Evolutionary conservation across 2,888 invertebrate species (phyloP), one percentile per base, ranked within the genome.

Genomic region (Idaea straminata): DNA sequence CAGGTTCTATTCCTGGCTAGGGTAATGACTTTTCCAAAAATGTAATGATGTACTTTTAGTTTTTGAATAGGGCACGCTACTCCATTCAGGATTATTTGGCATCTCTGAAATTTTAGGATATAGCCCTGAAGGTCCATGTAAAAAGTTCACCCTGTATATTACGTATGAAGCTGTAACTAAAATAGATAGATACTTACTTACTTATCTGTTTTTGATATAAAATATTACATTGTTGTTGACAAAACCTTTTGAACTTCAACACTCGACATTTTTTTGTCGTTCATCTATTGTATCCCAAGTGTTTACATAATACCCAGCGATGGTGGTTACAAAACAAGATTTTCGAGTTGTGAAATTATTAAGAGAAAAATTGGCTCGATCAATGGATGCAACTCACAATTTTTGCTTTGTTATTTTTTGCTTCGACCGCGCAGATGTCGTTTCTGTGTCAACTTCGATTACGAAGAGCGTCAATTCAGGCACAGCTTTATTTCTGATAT

Each of bases 401-500:
- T 80, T 82, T 83, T 77, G 74, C 77, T 81, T 86, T 86, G 85
- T 83, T 76, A 80, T 84, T 88, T 89, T 91, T 90, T 88, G 77
- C 34, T 34, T 16, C 74, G 81, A 73, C 75, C 75, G 78, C 80
- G 89, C 91, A 91, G 90, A 91, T 91, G 89, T 87, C 82, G 76
- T 75, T 76, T 71, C 76, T 68, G 79, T 80, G 90, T 87, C 90
- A 76, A 84, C 76, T 84, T 86, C 89, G 87, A 89, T 92, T 88
- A 89, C 86, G 76, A 72, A 67, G 77, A 80, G 78, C 82, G 91
- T 89, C 91, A 87, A 75, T 80, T 84, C 76, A 77, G 76, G 79
- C 80, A 88, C 83, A 80, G 87, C 90, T 90, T 89, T 89, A 91
- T 91, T 86, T 91, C 86, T 86, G 81, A 86, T 84, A 47, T 47